Base-by-base conservation (phyloP, 2,797 vertebrate species). In the Acrossocheilus wenchowensis region DNA sequence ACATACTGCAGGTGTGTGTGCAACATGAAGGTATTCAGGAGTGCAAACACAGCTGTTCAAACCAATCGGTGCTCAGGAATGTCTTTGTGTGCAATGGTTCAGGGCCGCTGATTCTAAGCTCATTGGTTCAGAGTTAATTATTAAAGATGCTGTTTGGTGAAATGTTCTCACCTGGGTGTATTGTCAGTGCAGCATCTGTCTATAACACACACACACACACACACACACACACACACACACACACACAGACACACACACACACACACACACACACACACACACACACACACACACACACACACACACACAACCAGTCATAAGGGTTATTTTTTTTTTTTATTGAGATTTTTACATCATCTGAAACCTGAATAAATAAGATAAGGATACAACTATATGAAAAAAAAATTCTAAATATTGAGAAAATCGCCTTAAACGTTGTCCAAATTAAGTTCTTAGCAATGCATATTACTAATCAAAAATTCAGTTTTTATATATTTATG, bases 31-130 rank as follows among this genome's bases (percentile, higher is more conserved):
- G 52, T 15, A 60, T 71, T 85, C 11, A 73, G 39, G 17, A 69
- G 39, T 19, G 74, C 43, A 86, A 86, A 88, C 75, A 86, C 84
- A 86, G 84, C 60, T 88, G 84, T 86, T 83, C 57, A 72, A 73
- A 80, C 68, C 72, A 85, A 77, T 57, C 21, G 3, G 10, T 52
- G 41, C 45, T 80, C 36, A 48, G 73, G 73, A 82, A 83, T 73
- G 82, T 66, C 68, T 79, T 80, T 78, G 77, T 60, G n/a, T 57
- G 19, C 8, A 60, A 1, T 11, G 66, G 36, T 85, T 79, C n/a
- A 78, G 48, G 34, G 48, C 60, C n/a, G 19, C n/a, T 73, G 23
- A 43, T 57, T 48, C 30, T 41, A 60, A 88, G 41, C 43, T 82
- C n/a, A 77, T 71, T 81, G 81, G 83, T 69, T 74, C 12, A 14